Percentiles rank a stretch among this genome's conserved stretches.
These are phyloP conservation scores for Gymnobelideus leadbeateri DNA, from an alignment of 2,113 vertebrate species.

Conservation along the genomic window DNA sequence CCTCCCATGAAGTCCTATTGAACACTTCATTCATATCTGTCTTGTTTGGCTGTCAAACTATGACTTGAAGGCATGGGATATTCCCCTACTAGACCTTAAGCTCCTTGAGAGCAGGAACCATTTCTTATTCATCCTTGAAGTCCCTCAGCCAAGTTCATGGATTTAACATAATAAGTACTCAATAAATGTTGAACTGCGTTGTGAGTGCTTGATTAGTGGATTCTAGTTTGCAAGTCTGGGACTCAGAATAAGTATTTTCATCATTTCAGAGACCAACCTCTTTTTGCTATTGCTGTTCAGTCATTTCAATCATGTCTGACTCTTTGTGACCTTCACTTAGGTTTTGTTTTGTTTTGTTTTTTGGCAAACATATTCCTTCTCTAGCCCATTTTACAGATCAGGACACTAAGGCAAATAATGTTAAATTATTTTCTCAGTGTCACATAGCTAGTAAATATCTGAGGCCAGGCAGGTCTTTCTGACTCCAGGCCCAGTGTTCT, in stretches of 20 bases:
- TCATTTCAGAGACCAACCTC: background rate
- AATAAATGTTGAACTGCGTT: background rate
- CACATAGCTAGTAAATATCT: constrained; percentile 26
- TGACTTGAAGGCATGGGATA: background rate
- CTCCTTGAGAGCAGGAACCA: background rate
- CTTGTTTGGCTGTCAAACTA: background rate
- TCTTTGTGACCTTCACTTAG: background rate
- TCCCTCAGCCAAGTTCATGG: background rate
- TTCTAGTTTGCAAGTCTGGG: background rate
- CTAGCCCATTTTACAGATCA: constrained; percentile 48
- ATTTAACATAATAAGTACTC: background rate
- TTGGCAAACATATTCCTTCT: background rate
- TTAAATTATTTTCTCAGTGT: constrained; percentile 43
- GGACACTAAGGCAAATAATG: constrained; percentile 33
- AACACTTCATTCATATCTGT: background rate
- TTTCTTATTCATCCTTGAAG: background rate
- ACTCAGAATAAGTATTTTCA: background rate
- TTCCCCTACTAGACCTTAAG: background rate
- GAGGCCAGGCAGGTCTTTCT: constrained; percentile 27
- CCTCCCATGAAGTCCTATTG: background rate
- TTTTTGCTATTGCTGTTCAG: background rate
- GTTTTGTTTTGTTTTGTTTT: no score
- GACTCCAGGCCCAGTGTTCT: constrained; percentile 6
- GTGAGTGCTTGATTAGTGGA: background rate
- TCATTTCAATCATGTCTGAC: background rate